Percentiles rank a stretch among this genome's conserved stretches.
Conservation (phyloP, 2,797 vertebrate species). For the Poeciliopsis paucimaculata region DNA sequence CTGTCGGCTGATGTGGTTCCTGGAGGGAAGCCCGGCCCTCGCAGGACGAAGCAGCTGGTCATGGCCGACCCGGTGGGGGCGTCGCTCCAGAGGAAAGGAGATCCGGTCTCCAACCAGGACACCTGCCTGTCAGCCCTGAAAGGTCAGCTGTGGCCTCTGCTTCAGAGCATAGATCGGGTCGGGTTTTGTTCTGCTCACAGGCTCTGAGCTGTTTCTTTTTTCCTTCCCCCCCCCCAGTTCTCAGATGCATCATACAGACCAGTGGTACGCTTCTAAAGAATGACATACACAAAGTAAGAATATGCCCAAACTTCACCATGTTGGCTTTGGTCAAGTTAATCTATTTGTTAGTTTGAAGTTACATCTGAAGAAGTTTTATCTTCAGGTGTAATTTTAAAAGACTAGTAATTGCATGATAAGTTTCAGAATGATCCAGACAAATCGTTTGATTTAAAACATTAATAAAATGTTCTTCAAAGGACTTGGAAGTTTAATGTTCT, state of each 20-base stretch:
- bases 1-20: conserved; percentile 72
- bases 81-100: conserved; percentile 83
- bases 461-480: neutral
- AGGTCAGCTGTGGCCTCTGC: conserved; percentile 65
- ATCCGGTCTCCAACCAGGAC: conserved; percentile 85
- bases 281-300: conserved; percentile 86
- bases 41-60: conserved; percentile 77
- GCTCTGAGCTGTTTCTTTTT: neutral
- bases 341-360: too few relatives aligned
- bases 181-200: neutral
- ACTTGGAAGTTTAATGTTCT: neutral
- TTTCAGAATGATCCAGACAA: neutral
- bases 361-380: neutral
- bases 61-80: conserved; percentile 59
- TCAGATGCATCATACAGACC: conserved; percentile 83
- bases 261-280: conserved; percentile 88
- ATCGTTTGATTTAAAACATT: neutral
- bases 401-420: neutral
- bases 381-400: neutral
- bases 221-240: conserved; percentile 61
- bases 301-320: neutral
- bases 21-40: conserved; percentile 79
- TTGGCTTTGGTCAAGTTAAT: neutral
- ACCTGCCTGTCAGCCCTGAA: conserved; percentile 82
- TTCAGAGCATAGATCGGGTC: neutral